Evolutionary conservation across 2,888 invertebrate species (phyloP), one percentile per base, ranked within the genome.

Genomic region (Vesta saturnalis): DNA sequence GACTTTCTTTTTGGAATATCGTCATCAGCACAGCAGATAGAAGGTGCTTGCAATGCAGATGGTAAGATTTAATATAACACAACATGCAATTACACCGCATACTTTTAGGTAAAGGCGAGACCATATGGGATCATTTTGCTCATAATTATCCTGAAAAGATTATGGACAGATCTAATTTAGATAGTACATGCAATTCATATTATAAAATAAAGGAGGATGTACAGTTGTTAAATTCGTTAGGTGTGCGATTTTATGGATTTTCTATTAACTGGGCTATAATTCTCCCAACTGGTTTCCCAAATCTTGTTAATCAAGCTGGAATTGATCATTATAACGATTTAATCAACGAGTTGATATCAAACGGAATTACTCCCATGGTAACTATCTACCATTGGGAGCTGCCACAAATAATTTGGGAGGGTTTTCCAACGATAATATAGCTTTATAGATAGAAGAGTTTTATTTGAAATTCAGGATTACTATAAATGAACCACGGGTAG

Each of bases 321-420:
- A 85, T 94, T 10, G 83, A 88, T 64, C 93, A 93, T 82, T 95
- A 95, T 81, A 90, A 88, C 76, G 88, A 90, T 74, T 82, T 95
- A 47, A 90, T 94, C 59, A 85, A 92, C 74, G 91, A 89, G 75
- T 85, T 94, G 1, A 72, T 90, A 10, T 85, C 81, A 0, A 84
- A 86, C 60, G 86, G 85, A 12, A 89, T 92, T 65, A 76, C 80
- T 15, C 88, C 89, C 2, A 76, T 84, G 72, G 81, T 85, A 1
- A 78, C 79, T 0, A 78, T 84, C 1, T 82, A 78, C 71, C 82
- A 84, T 66, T 80, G 81, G 79, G 80, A 80, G 62, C 57, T 76
- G 14, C 80, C 80, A 4, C 76, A 76, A 67, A 12, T 22, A 6
- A 22, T 79, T 6, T 88, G 81, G 89, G 90, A 0, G 90, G 89